Percentiles rank a stretch among this genome's conserved stretches.
Conservation (phyloP, 30 jellyfish, hydroid and myxozoan genomes). For the Aurelia sp. region DNA sequence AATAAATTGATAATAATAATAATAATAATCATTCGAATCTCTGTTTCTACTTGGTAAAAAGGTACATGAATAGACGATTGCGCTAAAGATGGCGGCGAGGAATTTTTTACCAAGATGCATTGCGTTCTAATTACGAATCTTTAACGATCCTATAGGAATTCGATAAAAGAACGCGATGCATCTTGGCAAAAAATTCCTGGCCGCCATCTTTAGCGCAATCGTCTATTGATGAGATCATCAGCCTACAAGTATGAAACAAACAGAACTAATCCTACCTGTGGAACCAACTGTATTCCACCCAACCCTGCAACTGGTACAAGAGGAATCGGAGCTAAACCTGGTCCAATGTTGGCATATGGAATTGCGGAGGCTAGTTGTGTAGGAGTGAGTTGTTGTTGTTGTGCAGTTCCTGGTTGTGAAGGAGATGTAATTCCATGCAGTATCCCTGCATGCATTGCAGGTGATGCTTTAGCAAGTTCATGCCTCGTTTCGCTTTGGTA, state of each 20-base stretch:
- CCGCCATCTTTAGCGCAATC: too few species aligned
- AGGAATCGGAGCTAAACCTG: conserved; percentile 63
- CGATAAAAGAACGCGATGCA: too few species aligned
- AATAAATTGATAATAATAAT: too few species aligned
- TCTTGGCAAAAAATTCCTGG: too few species aligned
- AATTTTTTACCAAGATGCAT: too few species aligned
- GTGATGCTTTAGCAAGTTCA: background rate
- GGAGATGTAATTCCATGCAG: conserved; percentile 8
- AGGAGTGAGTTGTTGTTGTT: conserved; percentile 30
- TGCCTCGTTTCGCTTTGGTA: conserved; percentile 26
- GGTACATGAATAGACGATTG: too few species aligned
- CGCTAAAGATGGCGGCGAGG: too few species aligned
- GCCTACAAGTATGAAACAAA: background rate
- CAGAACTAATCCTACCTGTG: conserved; percentile 28
- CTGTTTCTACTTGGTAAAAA: too few species aligned
- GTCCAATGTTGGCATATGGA: conserved; percentile 51
- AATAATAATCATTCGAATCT: too few species aligned
- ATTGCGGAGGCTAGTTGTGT: conserved; percentile 48
- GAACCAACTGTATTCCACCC: conserved; percentile 68
- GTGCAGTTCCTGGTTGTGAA: background rate
- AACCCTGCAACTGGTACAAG: conserved; percentile 65
- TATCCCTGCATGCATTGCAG: background rate
- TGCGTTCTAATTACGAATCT: too few species aligned
- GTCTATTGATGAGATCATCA: too few species aligned
- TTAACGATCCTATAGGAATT: too few species aligned